These are phyloP conservation scores for Thunnus thynnus DNA, from an alignment of 2,113 vertebrate genomes.

Conservation along the genomic window DNA sequence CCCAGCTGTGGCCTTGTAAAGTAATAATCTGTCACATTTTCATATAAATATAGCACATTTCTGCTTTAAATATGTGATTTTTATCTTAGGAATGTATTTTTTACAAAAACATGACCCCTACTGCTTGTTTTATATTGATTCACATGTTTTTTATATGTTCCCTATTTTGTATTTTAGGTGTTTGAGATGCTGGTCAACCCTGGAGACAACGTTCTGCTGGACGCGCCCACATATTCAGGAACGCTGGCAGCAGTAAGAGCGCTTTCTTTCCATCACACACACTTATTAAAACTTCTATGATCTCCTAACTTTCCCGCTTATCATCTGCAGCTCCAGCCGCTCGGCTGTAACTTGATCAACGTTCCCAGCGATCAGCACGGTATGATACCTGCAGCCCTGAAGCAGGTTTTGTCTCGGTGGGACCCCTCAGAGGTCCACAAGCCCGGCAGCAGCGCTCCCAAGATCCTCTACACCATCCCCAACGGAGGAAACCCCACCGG, in stretches of 20 bases:
- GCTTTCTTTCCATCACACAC: neutral
- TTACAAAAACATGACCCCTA: too few species aligned
- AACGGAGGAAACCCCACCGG: conserved; percentile 96
- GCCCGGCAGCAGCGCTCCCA: conserved; percentile 81
- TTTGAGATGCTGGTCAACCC: conserved; percentile 96
- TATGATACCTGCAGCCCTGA: conserved; percentile 90
- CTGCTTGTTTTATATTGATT: neutral
- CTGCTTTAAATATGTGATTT: too few species aligned
- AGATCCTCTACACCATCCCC: conserved; percentile 93
- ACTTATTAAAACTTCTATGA: accelerated
- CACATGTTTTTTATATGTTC: neutral
- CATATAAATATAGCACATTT: too few species aligned
- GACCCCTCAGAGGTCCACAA: conserved; percentile 85
- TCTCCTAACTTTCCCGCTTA: too few species aligned
- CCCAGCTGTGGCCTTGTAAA: too few species aligned
- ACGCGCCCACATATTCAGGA: conserved; percentile 91
- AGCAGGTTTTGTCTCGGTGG: conserved; percentile 89
- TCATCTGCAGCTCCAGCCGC: conserved; percentile 88
- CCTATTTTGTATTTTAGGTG: conserved; percentile 79
- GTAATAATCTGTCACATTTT: too few species aligned
- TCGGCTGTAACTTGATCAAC: conserved; percentile 92
- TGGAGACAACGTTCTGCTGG: conserved; percentile 93
- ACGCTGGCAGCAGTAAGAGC: conserved; percentile 89
- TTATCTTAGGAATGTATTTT: too few species aligned
- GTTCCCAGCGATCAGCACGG: conserved; percentile 91